Base-by-base conservation (phyloP, 2,797 vertebrate genomes). In the Amphiprion clarkii region DNA sequence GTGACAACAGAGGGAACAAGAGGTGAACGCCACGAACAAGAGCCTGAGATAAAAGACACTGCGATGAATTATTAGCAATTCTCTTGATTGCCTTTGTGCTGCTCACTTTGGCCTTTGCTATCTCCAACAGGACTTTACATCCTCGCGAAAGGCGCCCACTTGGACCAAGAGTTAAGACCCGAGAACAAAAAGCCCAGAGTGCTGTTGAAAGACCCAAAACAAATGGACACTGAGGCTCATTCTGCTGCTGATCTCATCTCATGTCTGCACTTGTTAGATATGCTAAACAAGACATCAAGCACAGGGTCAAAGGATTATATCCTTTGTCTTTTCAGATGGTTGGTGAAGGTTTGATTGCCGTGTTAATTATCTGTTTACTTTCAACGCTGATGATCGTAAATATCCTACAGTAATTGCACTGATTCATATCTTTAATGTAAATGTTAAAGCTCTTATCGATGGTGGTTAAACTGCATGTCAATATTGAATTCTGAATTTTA, bases 41-140 rank as follows among this genome's bases (percentile, higher is more conserved):
- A 78, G 72, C 46, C 21, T 0, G 8, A 67, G 73, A 89, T 86
- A 78, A 87, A 86, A 90, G 76, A 75, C 39, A 11, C 39, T 0
- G 46, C 49, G 21, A 80, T 89, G 51, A 88, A 84, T 92, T 65
- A 86, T 88, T 74, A 84, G 21, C 74, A 51, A 48, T 72, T 82
- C 48, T 75, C 85, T 67, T 58, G 65, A 87, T 76, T 72, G 79
- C 49, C 55, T 85, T 82, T 82, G 75, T 82, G 71, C 48, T 3
- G 71, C 79, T 66, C 61, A 36, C 40, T 31, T 27, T 78, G 72
- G 33, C 23, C 71, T 76, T 65, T 60, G 52, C 33, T 52, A 36
- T 76, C 74, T 75, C 67, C 56, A 29, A 25, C 19, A 62, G 58
- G 21, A 67, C 57, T 81, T 73, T 51, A 44, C 64, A 71, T 76